These are phyloP conservation scores for Pseudochirops cupreus DNA, from an alignment of 2,797 vertebrate genomes.

Conservation along the genomic window DNA sequence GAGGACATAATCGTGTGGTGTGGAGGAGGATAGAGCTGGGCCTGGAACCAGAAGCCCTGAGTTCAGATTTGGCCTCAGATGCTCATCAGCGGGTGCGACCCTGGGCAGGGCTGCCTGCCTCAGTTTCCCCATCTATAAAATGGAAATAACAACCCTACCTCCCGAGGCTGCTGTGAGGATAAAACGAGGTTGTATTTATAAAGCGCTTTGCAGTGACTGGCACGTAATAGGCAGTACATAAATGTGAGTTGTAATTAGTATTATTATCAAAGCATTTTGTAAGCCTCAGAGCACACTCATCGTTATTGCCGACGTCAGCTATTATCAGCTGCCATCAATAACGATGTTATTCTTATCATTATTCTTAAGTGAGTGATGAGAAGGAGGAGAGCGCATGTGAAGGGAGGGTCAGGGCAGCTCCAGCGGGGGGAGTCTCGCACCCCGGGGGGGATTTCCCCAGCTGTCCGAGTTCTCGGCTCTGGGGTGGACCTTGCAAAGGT, in stretches of 20 bases:
- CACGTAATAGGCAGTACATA: no score
- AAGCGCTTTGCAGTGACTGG: neutral
- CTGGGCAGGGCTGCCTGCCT: neutral
- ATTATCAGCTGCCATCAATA: neutral
- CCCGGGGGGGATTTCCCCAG: neutral
- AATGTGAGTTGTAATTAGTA: no score
- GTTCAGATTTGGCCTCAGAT: neutral
- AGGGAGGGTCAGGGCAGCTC: neutral
- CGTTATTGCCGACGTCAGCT: neutral
- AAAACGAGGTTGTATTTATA: neutral
- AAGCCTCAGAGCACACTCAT: neutral
- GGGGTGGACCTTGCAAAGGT: neutral
- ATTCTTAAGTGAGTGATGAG: neutral
- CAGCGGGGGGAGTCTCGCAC: neutral
- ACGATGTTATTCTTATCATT: neutral
- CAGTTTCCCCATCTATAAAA: neutral
- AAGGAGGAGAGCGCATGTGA: neutral
- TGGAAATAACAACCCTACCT: neutral
- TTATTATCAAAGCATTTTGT: no score
- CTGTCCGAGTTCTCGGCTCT: neutral
- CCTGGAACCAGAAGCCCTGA: neutral
- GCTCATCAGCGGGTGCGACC: neutral
- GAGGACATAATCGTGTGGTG: neutral
- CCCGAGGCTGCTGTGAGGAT: no score
- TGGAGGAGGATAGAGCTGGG: neutral